These are phyloP conservation scores for Diplodus sargus DNA, from an alignment of 2,797 vertebrate species.

Conservation along the genomic window DNA sequence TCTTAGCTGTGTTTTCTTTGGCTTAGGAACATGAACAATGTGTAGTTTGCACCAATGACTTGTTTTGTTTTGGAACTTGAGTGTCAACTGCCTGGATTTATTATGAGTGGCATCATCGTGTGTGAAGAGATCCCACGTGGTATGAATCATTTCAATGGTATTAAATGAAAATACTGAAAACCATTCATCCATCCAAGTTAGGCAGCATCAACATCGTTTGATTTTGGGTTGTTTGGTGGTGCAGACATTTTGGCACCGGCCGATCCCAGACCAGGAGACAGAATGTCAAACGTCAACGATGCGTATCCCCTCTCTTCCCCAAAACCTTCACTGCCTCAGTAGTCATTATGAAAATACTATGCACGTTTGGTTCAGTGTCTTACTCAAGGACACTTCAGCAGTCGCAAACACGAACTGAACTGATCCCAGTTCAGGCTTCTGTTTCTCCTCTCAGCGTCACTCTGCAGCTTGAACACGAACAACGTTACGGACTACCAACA, in stretches of 20 bases:
- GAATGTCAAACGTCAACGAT: slow-evolving; percentile 18
- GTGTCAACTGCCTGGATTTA: not conserved
- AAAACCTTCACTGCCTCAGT: slow-evolving; percentile 18
- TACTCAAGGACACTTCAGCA: slow-evolving; percentile 10
- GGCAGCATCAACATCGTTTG: not conserved
- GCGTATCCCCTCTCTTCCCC: slow-evolving; percentile 2
- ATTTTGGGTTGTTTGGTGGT: slow-evolving; percentile 18
- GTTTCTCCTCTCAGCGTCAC: slow-evolving; percentile 2
- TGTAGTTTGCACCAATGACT: not conserved
- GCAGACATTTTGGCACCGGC: slow-evolving; percentile 31
- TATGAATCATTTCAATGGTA: not conserved
- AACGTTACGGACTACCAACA: not conserved
- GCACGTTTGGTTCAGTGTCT: not conserved
- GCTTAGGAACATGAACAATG: not conserved
- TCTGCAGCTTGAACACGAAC: not conserved
- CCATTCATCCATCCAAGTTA: not conserved
- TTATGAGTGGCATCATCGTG: not conserved
- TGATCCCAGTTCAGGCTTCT: not conserved
- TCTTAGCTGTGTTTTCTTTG: not conserved
- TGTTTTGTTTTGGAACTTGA: not conserved
- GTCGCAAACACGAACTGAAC: not conserved
- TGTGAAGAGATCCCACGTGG: not conserved
- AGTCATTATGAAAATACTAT: not conserved
- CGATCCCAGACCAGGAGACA: slow-evolving; percentile 17
- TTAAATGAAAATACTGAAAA: not conserved